phyloP scores from a whole-genome alignment of 2,797 vertebrate species.

The Micrastur ruficollis region DNA sequence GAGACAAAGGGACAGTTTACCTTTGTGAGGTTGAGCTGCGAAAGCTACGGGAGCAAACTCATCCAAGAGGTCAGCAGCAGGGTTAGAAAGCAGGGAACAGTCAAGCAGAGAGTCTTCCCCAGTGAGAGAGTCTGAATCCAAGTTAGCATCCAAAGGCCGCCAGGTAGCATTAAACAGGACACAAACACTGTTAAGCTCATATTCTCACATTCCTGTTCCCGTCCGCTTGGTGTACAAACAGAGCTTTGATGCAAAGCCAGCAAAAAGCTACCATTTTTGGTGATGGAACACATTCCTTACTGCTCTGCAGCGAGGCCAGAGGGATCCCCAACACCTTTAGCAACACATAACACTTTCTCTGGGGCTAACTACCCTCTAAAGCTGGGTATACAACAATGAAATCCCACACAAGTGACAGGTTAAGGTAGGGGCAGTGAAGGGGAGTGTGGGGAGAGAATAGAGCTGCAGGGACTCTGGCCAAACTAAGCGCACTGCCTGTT shows the following conservation, averaged over 20 bases:
- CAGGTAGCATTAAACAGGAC: slow-evolving; percentile 65
- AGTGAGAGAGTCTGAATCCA: slow-evolving; percentile 86
- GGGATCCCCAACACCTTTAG: background rate
- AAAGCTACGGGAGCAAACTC: slow-evolving; percentile 89
- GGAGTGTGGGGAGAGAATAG: background rate
- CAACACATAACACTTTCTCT: rapidly evolving
- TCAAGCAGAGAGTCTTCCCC: slow-evolving; percentile 92
- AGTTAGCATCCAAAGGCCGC: slow-evolving; percentile 3
- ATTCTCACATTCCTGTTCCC: background rate
- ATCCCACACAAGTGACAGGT: background rate
- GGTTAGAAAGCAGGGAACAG: slow-evolving; percentile 90
- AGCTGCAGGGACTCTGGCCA: background rate
- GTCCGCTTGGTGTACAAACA: rapidly evolving
- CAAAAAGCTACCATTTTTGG: background rate
- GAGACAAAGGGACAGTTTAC: slow-evolving; percentile 75
- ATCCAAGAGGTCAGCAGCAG: slow-evolving; percentile 84
- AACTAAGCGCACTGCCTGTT: background rate
- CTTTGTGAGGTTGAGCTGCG: slow-evolving; percentile 83
- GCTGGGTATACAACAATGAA: background rate
- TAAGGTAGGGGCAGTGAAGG: background rate
- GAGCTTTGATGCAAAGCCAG: background rate
- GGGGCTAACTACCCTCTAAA: background rate
- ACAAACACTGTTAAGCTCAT: slow-evolving; percentile 35
- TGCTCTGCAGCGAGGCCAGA: background rate
- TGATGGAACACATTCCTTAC: background rate